Evolutionary conservation across 2,113 vertebrate genomes (phyloP).

Genomic region (Anarhynchus alexandrinus): DNA sequence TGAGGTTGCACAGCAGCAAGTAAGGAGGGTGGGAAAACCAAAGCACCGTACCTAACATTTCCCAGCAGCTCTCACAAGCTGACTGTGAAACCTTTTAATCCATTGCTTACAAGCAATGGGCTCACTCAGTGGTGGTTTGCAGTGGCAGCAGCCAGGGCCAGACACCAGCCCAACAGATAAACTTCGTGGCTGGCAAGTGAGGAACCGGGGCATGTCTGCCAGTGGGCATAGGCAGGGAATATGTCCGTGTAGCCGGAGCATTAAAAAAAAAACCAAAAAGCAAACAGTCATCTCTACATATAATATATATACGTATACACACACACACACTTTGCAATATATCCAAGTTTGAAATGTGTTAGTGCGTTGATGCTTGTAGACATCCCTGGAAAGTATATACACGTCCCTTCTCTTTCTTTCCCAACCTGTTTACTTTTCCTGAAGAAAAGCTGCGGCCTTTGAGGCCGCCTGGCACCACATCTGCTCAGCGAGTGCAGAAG

Average conservation of each 20-base stretch:
- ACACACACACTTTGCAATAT: neutral
- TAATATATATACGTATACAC: neutral
- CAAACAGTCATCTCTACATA: neutral
- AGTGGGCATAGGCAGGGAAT: accelerated
- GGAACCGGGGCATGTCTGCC: neutral
- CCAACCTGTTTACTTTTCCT: neutral
- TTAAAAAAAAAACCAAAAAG: neutral
- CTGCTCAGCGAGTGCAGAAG: neutral
- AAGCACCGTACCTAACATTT: accelerated
- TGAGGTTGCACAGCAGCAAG: neutral
- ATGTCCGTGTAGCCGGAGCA: neutral
- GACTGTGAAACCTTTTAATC: neutral
- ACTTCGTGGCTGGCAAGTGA: neutral
- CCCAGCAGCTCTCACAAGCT: neutral
- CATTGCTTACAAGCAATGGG: neutral
- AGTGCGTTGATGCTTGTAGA: neutral
- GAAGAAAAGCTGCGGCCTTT: neutral
- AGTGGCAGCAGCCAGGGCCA: neutral
- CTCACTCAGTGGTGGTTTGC: neutral
- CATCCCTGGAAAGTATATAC: neutral
- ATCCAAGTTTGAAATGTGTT: neutral
- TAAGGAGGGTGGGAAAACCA: neutral
- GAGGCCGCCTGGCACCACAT: neutral
- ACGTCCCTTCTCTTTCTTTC: neutral
- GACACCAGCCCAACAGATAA: neutral